Evolutionary conservation across 2,797 vertebrate genomes (phyloP).

Genomic region (Bradypus variegatus): DNA sequence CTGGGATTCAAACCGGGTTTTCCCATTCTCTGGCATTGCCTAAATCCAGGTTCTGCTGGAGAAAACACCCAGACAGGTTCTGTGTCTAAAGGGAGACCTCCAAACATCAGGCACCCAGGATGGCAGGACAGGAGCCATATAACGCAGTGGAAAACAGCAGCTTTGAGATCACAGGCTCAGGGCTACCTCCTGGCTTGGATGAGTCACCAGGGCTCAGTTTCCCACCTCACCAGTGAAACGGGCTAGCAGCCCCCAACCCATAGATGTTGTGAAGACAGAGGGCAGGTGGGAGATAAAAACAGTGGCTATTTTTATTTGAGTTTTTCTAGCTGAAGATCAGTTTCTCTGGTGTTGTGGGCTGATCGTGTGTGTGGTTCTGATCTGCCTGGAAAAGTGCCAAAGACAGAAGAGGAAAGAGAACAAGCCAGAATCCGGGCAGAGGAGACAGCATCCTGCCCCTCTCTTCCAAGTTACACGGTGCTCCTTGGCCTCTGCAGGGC

Average conservation of each 20-base stretch:
- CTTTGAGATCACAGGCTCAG: not conserved
- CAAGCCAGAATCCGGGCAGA: fast-evolving
- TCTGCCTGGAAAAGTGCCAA: not conserved
- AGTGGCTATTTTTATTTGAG: not conserved
- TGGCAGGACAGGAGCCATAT: not conserved
- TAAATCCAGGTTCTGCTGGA: not conserved
- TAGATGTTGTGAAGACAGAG: not conserved
- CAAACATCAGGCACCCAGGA: too few relatives aligned
- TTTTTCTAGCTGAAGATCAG: not conserved
- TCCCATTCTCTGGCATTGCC: not conserved
- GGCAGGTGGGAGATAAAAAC: too few relatives aligned
- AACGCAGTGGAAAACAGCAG: too few relatives aligned
- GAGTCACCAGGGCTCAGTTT: not conserved
- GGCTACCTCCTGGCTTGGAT: not conserved
- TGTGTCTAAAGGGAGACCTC: not conserved
- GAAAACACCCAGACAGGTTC: not conserved
- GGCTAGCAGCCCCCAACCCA: not conserved
- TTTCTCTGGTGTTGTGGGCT: not conserved
- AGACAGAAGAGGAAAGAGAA: not conserved
- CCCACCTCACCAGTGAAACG: not conserved
- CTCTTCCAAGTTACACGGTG: fast-evolving
- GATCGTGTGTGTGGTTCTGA: not conserved
- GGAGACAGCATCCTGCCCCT: too few relatives aligned
- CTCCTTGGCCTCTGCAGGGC: not conserved
- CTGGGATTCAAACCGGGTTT: not conserved